Evolutionary conservation across 2,797 vertebrate genomes (phyloP).

Genomic region (Sciaenops ocellatus): DNA sequence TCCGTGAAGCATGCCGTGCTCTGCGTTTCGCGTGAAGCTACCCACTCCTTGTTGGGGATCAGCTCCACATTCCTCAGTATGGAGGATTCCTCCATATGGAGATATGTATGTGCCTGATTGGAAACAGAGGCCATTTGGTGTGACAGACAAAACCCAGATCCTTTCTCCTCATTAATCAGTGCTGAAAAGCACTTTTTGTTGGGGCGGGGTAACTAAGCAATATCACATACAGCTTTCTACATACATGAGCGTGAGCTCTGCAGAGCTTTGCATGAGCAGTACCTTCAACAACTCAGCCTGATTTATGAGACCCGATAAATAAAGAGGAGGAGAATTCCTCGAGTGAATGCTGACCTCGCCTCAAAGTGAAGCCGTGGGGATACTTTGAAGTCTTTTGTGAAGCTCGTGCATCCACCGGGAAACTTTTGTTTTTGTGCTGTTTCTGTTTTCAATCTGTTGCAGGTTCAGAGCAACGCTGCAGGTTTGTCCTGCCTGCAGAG

Average conservation of each 20-base stretch:
- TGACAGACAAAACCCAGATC: conserved; percentile 60
- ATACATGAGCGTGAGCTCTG: conserved; percentile 23
- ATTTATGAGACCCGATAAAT: conserved; percentile 51
- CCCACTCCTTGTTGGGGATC: conserved; percentile 18
- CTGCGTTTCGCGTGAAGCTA: conserved; percentile 18
- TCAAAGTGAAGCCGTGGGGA: conserved; percentile 5
- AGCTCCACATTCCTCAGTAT: conserved; percentile 49
- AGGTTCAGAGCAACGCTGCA: conserved; percentile 7
- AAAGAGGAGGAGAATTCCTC: conserved; percentile 22
- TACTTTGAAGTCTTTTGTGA: conserved; percentile 29
- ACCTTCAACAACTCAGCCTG: conserved; percentile 15
- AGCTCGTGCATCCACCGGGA: conserved; percentile 18
- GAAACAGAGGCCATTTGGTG: conserved; percentile 55
- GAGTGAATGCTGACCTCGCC: conserved; percentile 7
- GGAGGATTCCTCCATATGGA: conserved; percentile 36
- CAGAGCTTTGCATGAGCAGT: conserved; percentile 10
- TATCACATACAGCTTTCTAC: conserved; percentile 16
- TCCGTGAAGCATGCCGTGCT: conserved; percentile 11
- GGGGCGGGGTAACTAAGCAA: not conserved
- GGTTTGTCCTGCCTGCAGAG: conserved; percentile 14
- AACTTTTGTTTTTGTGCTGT: conserved; percentile 1
- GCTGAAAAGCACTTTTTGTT: conserved; percentile 28
- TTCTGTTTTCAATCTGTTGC: conserved; percentile 31
- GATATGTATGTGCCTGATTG: conserved; percentile 55
- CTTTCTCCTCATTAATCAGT: conserved; percentile 43